phyloP scores from a whole-genome alignment of 30 jellyfish, hydroid and myxozoan species.

The Chironex yamaguchii region DNA sequence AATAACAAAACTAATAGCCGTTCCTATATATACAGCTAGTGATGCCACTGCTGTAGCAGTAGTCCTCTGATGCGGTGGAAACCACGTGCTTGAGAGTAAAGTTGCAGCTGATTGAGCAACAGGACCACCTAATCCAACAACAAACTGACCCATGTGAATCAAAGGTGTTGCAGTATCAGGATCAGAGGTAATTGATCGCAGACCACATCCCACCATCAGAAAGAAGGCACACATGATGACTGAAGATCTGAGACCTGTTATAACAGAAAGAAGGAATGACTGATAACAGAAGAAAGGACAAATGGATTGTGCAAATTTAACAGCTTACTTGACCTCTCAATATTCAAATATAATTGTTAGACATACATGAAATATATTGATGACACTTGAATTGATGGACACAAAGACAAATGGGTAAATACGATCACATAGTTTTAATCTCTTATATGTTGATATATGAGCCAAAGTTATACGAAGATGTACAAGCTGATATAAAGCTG shows the following conservation, averaged over 20 bases:
- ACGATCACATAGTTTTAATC: no score
- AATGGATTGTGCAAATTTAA: no score
- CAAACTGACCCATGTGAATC: constrained; percentile 95
- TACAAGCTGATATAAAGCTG: no score
- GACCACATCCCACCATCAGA: constrained; percentile 82
- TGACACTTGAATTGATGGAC: no score
- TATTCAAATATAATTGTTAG: no score
- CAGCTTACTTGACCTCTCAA: no score
- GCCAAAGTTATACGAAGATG: no score
- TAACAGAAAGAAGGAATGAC: no score
- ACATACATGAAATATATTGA: no score
- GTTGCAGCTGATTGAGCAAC: constrained; percentile 98
- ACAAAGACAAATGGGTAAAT: no score
- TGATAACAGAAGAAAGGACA: no score
- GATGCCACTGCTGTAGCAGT: constrained; percentile 99
- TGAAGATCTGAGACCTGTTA: constrained; percentile 84
- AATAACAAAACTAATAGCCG: constrained; percentile 93
- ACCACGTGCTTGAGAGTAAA: constrained; percentile 96
- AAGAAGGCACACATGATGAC: constrained; percentile 69
- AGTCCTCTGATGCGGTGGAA: constrained; percentile 96
- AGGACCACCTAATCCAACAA: constrained; percentile 97
- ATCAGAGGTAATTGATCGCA: constrained; percentile 83
- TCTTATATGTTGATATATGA: no score
- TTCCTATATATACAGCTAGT: constrained; percentile 91
- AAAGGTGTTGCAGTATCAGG: constrained; percentile 80